Evolutionary conservation across 2,797 vertebrate genomes (phyloP), one percentile per base, ranked within the genome.

Genomic region (Lerista edwardsae): DNA sequence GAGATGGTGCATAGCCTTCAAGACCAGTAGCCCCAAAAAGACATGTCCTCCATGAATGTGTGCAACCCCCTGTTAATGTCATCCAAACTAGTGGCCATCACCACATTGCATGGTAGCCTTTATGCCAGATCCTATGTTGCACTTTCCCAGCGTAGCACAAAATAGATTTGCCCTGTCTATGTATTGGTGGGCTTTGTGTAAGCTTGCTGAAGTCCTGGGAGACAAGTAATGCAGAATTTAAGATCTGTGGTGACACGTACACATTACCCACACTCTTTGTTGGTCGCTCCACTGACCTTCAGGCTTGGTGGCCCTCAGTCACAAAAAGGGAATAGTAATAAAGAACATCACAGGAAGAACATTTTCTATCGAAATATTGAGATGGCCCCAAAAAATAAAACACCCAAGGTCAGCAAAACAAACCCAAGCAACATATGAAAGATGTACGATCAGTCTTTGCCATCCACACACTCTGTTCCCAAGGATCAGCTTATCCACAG

Each of bases 381-480:
- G 55, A 47, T 71, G 8, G 39, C 25, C 41, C 41, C 41, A 4
- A 17, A 78, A 47, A 62, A n/a, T 62, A 78, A 47, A 57, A 69
- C 51, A 14, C 25, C 6, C 2, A 34, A 65, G 82, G 0, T 1
- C 47, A 77, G 2, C 82, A 87, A 75, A 88, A 88, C 51, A 81
- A 57, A 68, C 6, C 68, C 61, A 34, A 90, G 80, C 67, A 87
- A 73, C 1, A 1, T 2, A 76, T 83, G n/a, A 87, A 87, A 85
- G 17, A 62, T 75, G 41, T 44, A 44, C 9, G 4, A 9, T 44
- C 41, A 44, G 9, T 44, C 41, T 9, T 44, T 9, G 41, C 41
- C 9, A 44, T 44, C 41, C 9, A 9, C 41, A 44, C 41, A 44
- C 41, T 44, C 41, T 44, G 41, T 44, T 44, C 41, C 41, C 41